Evolutionary conservation across 2,797 vertebrate genomes (phyloP).

Genomic region (Stomatorhinus walkeri): DNA sequence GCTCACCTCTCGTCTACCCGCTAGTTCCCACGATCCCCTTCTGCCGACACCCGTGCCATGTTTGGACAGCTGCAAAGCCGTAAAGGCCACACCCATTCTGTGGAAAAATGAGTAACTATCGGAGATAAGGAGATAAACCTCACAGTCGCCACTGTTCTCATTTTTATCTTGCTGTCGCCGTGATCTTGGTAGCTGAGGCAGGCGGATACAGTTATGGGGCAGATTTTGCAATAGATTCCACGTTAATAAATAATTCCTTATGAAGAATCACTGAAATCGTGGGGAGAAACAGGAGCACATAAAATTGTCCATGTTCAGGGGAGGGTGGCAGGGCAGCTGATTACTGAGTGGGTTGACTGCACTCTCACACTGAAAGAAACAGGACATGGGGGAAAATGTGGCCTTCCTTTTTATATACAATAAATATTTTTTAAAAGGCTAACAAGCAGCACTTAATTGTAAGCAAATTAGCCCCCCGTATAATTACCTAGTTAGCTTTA

Average conservation of each 20-base stretch:
- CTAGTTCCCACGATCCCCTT: slow-evolving; percentile 35
- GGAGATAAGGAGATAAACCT: neutral
- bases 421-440: neutral
- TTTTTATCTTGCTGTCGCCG: neutral
- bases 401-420: neutral
- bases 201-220: neutral
- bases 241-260: neutral
- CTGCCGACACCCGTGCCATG: neutral
- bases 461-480: neutral
- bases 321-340: neutral
- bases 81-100: neutral
- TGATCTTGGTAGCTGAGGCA: neutral
- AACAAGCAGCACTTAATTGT: neutral
- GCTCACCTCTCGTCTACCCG: slow-evolving; percentile 43
- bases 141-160: neutral
- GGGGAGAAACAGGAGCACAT: neutral
- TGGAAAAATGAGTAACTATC: neutral
- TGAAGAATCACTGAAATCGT: neutral
- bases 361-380: neutral
- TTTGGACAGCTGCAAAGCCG: neutral
- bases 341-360: neutral
- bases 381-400: neutral
- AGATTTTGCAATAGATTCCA: neutral
- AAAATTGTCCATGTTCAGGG: neutral
- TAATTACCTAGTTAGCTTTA: slow-evolving; percentile 8